phyloP scores from a whole-genome alignment of 2,113 vertebrate genomes.

The Noturus placidus region DNA sequence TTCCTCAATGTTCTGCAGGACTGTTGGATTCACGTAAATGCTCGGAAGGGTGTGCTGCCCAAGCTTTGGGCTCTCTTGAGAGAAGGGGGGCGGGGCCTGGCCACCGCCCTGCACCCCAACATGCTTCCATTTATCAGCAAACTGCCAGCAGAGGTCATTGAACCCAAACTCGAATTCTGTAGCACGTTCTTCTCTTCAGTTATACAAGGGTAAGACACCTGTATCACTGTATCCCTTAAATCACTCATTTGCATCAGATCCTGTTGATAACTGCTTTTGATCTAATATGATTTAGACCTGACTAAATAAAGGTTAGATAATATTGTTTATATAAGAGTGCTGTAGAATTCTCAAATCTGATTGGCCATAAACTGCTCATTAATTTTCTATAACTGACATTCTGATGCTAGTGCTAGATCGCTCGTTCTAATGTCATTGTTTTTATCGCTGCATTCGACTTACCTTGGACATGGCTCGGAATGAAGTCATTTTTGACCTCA shows the following conservation, averaged over 20 bases:
- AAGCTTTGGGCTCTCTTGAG: slow-evolving; percentile 85
- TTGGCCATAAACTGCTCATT: background rate
- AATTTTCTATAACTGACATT: background rate
- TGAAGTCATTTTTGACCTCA: too few species aligned
- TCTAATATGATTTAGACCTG: background rate
- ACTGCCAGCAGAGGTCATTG: slow-evolving; percentile 77
- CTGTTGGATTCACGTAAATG: slow-evolving; percentile 91
- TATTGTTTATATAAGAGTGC: background rate
- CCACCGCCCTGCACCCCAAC: slow-evolving; percentile 85
- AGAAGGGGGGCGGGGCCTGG: slow-evolving; percentile 88
- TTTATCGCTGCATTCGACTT: too few species aligned
- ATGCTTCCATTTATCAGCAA: slow-evolving; percentile 90
- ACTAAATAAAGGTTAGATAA: background rate
- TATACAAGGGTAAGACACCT: slow-evolving; percentile 78
- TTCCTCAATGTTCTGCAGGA: slow-evolving; percentile 71
- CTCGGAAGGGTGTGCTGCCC: slow-evolving; percentile 88
- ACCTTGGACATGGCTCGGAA: too few species aligned
- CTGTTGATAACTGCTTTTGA: background rate
- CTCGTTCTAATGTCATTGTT: too few species aligned
- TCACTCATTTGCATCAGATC: background rate
- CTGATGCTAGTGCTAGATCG: background rate
- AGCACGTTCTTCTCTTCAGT: slow-evolving; percentile 82
- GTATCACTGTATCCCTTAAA: background rate
- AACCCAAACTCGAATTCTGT: slow-evolving; percentile 83
- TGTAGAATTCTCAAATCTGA: background rate